A percentile compares a stretch with the other conserved stretches of the same genome.
Conservation (phyloP, 2,888 invertebrate genomes). For the Pediacus dermestoides region DNA sequence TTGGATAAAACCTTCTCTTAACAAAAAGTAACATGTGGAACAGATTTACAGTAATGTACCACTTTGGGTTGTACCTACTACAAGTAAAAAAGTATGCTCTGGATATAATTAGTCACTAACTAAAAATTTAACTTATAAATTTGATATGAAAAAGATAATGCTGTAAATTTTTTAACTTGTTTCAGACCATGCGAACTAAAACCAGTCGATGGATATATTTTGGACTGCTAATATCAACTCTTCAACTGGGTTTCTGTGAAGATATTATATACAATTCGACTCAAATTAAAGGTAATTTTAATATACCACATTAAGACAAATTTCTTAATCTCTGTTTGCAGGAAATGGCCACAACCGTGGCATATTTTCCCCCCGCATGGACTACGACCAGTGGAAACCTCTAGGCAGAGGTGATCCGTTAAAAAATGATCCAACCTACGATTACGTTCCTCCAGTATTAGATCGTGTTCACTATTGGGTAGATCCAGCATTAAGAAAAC, state of each 20-base stretch:
- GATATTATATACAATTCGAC: no score
- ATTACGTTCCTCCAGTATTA: constrained; percentile 77
- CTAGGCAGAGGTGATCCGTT: constrained; percentile 77
- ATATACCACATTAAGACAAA: constrained; percentile 1
- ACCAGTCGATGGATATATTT: constrained; percentile 39
- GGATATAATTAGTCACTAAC: no score
- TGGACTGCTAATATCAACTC: constrained; percentile 33
- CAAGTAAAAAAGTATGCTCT: no score
- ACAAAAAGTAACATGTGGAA: no score
- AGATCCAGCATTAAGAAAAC: constrained; percentile 58
- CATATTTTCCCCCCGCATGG: constrained; percentile 70
- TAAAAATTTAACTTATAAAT: no score
- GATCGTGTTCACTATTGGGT: constrained; percentile 80
- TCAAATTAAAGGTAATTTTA: no score
- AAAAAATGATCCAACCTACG: constrained; percentile 80
- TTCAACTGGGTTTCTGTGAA: constrained; percentile 30
- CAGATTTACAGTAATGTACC: no score
- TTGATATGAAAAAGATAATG: no score
- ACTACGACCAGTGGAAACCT: constrained; percentile 83
- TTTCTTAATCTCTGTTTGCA: constrained; percentile 11
- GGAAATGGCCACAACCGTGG: constrained; percentile 27
- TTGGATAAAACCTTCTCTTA: no score
- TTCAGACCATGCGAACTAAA: constrained; percentile 41
- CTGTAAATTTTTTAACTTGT: no score
- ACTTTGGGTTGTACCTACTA: no score